Conservation (phyloP, 2,113 vertebrate species). For the Nothobranchius furzeri region DNA sequence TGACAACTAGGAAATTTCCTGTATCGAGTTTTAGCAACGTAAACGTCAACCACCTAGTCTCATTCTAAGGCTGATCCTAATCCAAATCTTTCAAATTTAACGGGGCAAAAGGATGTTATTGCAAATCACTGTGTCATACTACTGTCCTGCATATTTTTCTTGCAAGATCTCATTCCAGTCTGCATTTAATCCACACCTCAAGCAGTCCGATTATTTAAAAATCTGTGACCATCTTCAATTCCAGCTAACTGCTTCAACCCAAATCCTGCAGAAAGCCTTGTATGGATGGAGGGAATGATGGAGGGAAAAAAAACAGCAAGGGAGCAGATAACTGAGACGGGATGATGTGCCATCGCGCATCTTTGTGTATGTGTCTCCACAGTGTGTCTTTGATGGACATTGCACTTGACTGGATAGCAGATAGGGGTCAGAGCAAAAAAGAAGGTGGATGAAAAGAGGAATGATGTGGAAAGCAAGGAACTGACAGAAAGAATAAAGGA, state of each 20-base stretch:
- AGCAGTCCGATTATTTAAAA: constrained; percentile 4
- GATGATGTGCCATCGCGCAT: constrained; percentile 22
- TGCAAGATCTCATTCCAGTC: constrained; percentile 23
- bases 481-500: constrained; percentile 28
- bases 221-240: constrained; percentile 24
- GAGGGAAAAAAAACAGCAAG: not conserved
- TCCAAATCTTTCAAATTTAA: too few relatives aligned
- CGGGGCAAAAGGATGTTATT: constrained; percentile 1
- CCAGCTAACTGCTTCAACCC: constrained; percentile 25
- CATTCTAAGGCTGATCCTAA: too few relatives aligned
- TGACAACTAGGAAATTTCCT: too few relatives aligned
- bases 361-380: constrained; percentile 5
- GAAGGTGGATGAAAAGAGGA: constrained; percentile 22
- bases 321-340: constrained; percentile 25
- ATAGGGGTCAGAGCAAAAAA: constrained; percentile 41
- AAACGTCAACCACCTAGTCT: too few relatives aligned
- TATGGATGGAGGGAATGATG: not conserved
- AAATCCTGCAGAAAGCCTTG: constrained; percentile 28
- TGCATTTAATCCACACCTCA: constrained; percentile 10
- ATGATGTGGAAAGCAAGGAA: constrained; percentile 39
- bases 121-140: constrained; percentile 22
- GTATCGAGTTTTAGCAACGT: too few relatives aligned
- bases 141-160: constrained; percentile 11
- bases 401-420: constrained; percentile 39
- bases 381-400: constrained; percentile 45